Base-by-base conservation (phyloP, 2,797 vertebrate species). In the Mionectes olivaceus region DNA sequence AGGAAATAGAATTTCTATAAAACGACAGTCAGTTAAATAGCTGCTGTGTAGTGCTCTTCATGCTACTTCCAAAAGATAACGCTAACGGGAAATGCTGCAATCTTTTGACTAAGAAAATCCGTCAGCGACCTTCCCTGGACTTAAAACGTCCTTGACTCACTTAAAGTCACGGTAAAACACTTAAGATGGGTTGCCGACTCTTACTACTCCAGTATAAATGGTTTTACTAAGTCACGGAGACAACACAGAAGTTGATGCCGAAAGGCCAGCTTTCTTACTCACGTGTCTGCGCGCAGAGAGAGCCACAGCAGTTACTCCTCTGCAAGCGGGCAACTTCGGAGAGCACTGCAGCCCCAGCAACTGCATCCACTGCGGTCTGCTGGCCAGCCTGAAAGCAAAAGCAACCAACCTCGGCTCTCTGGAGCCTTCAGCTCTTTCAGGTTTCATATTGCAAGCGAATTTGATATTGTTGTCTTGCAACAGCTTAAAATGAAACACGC, bases 281-380 rank as follows among this genome's bases (percentile, higher is more conserved):
- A 99, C 99, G 28, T 98, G 98, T 98, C 98, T 98, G 98, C 98
- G 98, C 3, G 98, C 98, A 63, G 92, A 98, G 81, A 61, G 92
- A 98, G 80, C 98, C 99, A 15, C 98, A 98, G 96, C 98, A 98
- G 57, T 86, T 94, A 39, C 98, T 98, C 93, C 98, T 98, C 96
- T 96, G 98, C 96, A 97, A 98, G 97, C 97, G 98, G 94, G 98
- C 98, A 93, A 97, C 97, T 96, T 96, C 96, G 4, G 98, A 98
- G 96, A 98, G 97, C 94, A 98, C 98, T 89, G 95, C 70, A 95
- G 93, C 98, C 59, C 98, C 98, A 22, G 98, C 98, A 85, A 92
- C 97, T 37, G 98, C 98, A 96, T 98, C 98, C 80, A 95, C 90
- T 24, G 99, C 98, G 91, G 93, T 98, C 95, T 98, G 98, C 97